Base-by-base conservation (phyloP, 2,888 invertebrate species). In the Catocala fraxini region DNA sequence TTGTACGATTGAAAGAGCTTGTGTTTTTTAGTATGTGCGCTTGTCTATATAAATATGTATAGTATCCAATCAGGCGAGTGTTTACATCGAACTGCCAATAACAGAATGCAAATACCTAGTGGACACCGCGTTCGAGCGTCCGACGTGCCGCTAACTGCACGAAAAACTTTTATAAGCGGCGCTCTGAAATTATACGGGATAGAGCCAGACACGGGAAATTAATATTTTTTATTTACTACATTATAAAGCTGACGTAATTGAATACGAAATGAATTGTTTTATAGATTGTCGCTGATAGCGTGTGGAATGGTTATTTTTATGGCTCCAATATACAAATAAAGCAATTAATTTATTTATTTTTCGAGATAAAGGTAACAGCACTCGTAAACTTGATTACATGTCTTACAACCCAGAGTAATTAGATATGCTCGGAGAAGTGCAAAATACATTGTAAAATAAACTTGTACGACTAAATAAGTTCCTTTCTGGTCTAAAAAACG, bases 71-170 rank as follows among this genome's bases (percentile, higher is more conserved):
- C 91, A 90, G 87, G 84, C 79, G 80, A 85, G 80, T 91, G 88
- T 91, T 89, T 91, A 89, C 91, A 89, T 83, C 82, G 84, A 80
- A 86, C 85, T 85, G 86, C 88, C 91, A 91, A 93, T 92, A 92
- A 91, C 90, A 84, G 85, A 89, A 91, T 90, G 91, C 90, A 92
- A 93, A 93, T 92, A 91, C 81, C 78, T 82, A 86, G 80, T 75
- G 84, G 78, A 87, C 83, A 84, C 81, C 86, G 84, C 79, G 80
- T 79, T 79, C 77, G 58, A 58, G 65, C 60, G 66, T 71, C 74
- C 70, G 76, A 60, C 65, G 71, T 68, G 79, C 67, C 61, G 70
- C 59, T 59, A 59, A 63, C 69, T 55, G 56, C 41, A 55, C 63
- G 66, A 76, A 77, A 77, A 72, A 70, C 69, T 73, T 80, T 73